phyloP scores from a whole-genome alignment of 2,888 invertebrate species.

The Brassicogethes aeneus region DNA sequence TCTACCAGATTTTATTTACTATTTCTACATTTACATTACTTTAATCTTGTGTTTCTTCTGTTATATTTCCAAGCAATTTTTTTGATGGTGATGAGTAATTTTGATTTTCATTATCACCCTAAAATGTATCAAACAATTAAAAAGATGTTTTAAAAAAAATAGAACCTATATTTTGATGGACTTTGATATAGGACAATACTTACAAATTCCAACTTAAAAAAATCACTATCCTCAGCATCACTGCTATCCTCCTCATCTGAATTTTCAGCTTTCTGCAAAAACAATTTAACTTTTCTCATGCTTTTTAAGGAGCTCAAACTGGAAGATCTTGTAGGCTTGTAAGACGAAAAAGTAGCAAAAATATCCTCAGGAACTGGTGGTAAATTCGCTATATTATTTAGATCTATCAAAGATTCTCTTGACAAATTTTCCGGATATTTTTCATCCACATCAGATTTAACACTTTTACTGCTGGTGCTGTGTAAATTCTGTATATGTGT shows the following conservation, averaged over 20 bases:
- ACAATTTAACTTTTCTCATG: constrained; percentile 41
- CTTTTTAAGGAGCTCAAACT: constrained; percentile 42
- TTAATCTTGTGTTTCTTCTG: constrained; percentile 29
- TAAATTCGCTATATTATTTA: constrained; percentile 38
- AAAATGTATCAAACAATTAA: too few species aligned
- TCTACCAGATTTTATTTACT: too few species aligned
- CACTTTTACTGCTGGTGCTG: constrained; percentile 29
- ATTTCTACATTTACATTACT: too few species aligned
- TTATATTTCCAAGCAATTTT: constrained; percentile 41
- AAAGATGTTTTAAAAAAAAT: too few species aligned
- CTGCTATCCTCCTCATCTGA: constrained; percentile 34
- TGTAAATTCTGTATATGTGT: neutral
- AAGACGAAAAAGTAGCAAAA: constrained; percentile 35
- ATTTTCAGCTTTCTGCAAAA: constrained; percentile 39
- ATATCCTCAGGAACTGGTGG: constrained; percentile 43
- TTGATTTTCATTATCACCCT: too few species aligned
- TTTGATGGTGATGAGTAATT: too few species aligned
- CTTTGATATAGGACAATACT: too few species aligned
- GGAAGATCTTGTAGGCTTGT: constrained; percentile 37
- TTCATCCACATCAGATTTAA: constrained; percentile 40
- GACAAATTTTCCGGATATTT: constrained; percentile 43
- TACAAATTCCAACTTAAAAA: neutral
- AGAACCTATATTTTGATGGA: too few species aligned
- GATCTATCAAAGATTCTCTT: constrained; percentile 39
- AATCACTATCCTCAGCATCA: neutral